Base-by-base conservation (phyloP, 2,888 invertebrate genomes). In the Dilophus febrilis region DNA sequence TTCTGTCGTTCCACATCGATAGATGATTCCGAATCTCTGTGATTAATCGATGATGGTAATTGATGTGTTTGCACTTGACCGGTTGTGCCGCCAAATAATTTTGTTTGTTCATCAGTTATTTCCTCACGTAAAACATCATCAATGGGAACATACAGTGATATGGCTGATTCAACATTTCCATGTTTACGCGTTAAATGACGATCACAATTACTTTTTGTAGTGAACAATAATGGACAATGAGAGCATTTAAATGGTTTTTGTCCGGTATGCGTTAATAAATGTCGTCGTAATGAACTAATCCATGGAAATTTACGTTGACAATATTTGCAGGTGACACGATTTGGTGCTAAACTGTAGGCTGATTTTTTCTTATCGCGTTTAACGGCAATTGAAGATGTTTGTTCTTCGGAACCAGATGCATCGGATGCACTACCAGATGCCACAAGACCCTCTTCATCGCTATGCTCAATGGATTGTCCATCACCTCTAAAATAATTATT, bases 171-270 rank as follows among this genome's bases (percentile, higher is more conserved):
- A 3, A 63, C 61, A 45, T 72, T 71, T 44, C 79, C 79, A 55
- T 92, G 92, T 54, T 92, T 92, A 29, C 92, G 70, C 39, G 88
- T 64, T 43, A 95, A 64, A 58, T 95, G 95, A 11, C 95, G 82
- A 55, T 95, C 95, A 58, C 95, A 88, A 63, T 95, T 95, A 8
- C 92, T 92, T 58, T 95, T 95, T 1, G 94, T 95, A 28, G 94
- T 95, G 59, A 95, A 95, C 2, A 90, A 74, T 8, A 94, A 69
- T 0, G 87, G 84, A 56, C 95, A 95, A 53, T 87, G 82, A 1
- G 85, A 81, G 59, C 95, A 95, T 55, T 91, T 88, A 66, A 83
- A 95, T 0, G 95, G 95, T 55, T 95, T 95, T 56, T 94, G 92
- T 2, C 85, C 91, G 0, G 94, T 95, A 58, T 95, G 95, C 0